Percentiles rank a stretch among this genome's conserved stretches.
These are phyloP conservation scores for Hymenopus coronatus DNA, from an alignment of 2,888 invertebrate genomes.

Conservation along the genomic window DNA sequence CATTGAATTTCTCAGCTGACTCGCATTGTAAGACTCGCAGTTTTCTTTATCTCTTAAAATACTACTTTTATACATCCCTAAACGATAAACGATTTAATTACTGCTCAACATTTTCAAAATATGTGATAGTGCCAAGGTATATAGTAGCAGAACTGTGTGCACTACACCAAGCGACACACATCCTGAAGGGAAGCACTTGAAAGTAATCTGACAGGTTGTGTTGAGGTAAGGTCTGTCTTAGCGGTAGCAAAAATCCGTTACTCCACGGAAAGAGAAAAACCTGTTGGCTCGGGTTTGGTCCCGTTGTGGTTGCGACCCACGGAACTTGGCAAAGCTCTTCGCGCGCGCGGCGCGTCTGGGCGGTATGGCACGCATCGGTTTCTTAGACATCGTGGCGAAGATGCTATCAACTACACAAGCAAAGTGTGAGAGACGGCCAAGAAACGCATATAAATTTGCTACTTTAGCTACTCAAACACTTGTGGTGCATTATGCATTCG, in stretches of 20 bases:
- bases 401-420: background rate
- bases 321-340: background rate
- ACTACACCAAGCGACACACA: background rate
- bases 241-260: background rate
- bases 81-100: too few relatives aligned
- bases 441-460: too few relatives aligned
- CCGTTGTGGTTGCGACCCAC: background rate
- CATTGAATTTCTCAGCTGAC: too few relatives aligned
- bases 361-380: background rate
- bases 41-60: too few relatives aligned
- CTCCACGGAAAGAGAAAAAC: background rate
- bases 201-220: background rate
- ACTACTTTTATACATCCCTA: too few relatives aligned
- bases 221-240: background rate
- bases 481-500: too few relatives aligned
- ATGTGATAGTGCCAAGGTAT: too few relatives aligned
- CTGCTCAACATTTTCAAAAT: too few relatives aligned
- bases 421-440: too few relatives aligned
- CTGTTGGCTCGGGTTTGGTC: background rate
- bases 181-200: background rate
- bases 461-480: too few relatives aligned
- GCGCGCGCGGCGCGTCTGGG: too few relatives aligned
- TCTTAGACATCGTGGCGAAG: background rate
- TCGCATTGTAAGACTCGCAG: too few relatives aligned
- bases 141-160: background rate